A percentile compares a stretch with the other conserved stretches of the same genome.
These are phyloP conservation scores for Seriola quinqueradiata DNA, from an alignment of 2,113 vertebrate species.

Conservation along the genomic window DNA sequence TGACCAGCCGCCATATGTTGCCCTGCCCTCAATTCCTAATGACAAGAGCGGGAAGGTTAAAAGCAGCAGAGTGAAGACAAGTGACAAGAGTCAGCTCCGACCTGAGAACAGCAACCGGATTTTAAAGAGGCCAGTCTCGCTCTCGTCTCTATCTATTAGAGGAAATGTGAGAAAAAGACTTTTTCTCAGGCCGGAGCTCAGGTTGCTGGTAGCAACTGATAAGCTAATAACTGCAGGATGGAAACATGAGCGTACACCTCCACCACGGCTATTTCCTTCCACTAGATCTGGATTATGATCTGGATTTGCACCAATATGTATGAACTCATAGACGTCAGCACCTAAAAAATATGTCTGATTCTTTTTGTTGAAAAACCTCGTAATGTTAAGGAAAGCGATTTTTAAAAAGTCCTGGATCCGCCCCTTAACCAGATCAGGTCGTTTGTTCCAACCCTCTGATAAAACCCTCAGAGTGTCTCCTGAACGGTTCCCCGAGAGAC, in stretches of 20 bases:
- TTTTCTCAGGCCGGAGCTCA: background rate
- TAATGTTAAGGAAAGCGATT: too few relatives aligned
- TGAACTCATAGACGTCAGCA: too few relatives aligned
- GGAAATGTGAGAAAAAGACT: background rate
- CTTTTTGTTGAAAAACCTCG: too few relatives aligned
- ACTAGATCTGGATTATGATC: too few relatives aligned
- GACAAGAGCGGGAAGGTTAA: conserved; percentile 56
- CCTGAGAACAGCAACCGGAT: conserved; percentile 18
- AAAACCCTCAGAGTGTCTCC: too few relatives aligned
- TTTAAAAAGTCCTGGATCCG: too few relatives aligned
- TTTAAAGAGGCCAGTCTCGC: conserved; percentile 22
- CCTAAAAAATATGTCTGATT: too few relatives aligned
- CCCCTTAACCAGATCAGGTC: too few relatives aligned
- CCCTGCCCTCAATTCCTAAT: conserved; percentile 45
- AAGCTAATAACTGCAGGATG: background rate
- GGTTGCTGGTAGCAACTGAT: conserved; percentile 21
- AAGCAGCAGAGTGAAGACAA: conserved; percentile 52
- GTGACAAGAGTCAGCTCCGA: conserved; percentile 39
- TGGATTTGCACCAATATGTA: too few relatives aligned
- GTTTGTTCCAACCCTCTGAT: too few relatives aligned
- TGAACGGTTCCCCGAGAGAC: too few relatives aligned
- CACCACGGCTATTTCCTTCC: too few relatives aligned
- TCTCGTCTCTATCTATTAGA: conserved; percentile 11
- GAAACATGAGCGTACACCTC: background rate
- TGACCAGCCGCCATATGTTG: conserved; percentile 2